Evolutionary conservation across 2,888 invertebrate genomes (phyloP).

Genomic region (Phasia obesa): DNA sequence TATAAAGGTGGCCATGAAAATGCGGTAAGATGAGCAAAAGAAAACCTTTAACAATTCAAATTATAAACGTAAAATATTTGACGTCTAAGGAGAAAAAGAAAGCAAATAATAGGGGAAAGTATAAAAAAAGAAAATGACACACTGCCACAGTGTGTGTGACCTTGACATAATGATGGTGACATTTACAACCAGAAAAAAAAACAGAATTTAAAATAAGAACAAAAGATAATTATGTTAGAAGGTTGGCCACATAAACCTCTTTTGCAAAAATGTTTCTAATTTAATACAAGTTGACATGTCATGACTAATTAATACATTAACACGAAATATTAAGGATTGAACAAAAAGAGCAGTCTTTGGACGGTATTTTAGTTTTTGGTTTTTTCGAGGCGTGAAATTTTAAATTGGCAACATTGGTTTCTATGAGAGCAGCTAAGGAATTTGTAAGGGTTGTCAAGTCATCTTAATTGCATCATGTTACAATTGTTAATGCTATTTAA

Average conservation of each 20-base stretch:
- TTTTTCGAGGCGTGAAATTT: no score
- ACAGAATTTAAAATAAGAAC: neutral
- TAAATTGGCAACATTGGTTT: neutral
- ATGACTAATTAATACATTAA: slow-evolving; percentile 31
- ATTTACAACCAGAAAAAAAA: neutral
- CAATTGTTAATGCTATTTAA: no score
- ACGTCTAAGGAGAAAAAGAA: neutral
- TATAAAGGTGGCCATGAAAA: no score
- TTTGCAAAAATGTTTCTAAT: slow-evolving; percentile 36
- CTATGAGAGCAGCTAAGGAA: no score
- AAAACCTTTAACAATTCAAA: no score
- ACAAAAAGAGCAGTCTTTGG: neutral
- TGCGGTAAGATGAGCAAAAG: no score
- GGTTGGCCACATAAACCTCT: slow-evolving; percentile 22
- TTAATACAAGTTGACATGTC: slow-evolving; percentile 9
- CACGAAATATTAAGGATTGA: slow-evolving; percentile 62
- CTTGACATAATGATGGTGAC: slow-evolving; percentile 45
- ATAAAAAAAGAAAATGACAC: slow-evolving; percentile 41
- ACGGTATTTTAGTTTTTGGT: neutral
- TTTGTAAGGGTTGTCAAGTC: no score
- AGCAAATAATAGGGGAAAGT: neutral
- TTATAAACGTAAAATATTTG: slow-evolving; percentile 11
- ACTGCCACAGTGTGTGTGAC: slow-evolving; percentile 37
- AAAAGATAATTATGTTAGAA: slow-evolving; percentile 42
- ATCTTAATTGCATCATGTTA: no score